Evolutionary conservation across 1,140 invertebrate species (phyloP), one percentile per base, ranked within the genome.

Genomic region (Neuroterus valhalla): DNA sequence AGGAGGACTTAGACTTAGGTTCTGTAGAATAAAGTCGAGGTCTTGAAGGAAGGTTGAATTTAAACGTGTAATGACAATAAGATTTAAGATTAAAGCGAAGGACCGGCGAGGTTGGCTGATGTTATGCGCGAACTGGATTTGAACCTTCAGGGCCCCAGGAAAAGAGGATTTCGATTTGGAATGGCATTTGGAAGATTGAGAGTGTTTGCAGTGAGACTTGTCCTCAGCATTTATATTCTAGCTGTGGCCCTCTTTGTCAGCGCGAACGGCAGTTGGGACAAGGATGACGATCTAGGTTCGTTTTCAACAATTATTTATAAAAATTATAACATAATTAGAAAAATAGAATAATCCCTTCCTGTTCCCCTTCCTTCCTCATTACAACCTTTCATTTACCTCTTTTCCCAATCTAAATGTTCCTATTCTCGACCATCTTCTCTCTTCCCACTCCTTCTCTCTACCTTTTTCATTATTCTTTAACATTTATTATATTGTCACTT

Each of bases 231-330:
- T 69, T 88, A 86, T 72, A 78, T 89, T 74, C 80, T 88, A 48
- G 81, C 86, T 38, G 81, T 85, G 68, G 76, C 88, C 43, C 82
- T 85, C 74, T 84, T 79, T 70, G 84, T 85, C 44, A 85, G 85
- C 55, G 87, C 89, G 75, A 88, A 78, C 74, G 84, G 85, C 66
- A 88, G 84, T 66, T 89, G 88, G 89, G 88, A 89, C 79, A 88
- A 80, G 76, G 89, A 89, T 80, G 88, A 90, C 74, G 88, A 89
- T 79, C 82, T 86, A 79, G 86, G 88, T 90, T 45, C 38, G 48
- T 48, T 70, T 26, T 19, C 45, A 26, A 43, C 19, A 31, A 70
- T 66, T 44, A 62, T 71, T 55, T 12, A 31, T 15, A 43, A 21
- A 11, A 17, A 48, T 70, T 42, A n/a, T 69, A 17, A 15, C 2